Base-by-base conservation (phyloP, 2,888 invertebrate species). In the Hypselothyrea guttata region DNA sequence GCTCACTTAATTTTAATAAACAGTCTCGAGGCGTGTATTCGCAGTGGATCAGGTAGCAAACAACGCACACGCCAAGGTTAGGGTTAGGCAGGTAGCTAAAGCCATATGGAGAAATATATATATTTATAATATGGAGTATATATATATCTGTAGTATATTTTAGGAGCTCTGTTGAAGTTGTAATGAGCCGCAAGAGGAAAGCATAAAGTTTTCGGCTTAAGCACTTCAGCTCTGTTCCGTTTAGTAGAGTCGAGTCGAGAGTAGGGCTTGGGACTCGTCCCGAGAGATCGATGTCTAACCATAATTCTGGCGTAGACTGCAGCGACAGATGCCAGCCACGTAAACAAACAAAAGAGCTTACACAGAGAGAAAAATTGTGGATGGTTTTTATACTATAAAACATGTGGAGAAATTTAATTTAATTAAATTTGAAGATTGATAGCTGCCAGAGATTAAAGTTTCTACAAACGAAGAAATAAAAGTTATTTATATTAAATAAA, bases 141-240 rank as follows among this genome's bases (percentile, higher is more conserved):
- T 8, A 15, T 1, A 1, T 35, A 15, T 15, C 16, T 37, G 16
- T n/a, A 56, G 58, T 60, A 53, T 55, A 52, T 55, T 47, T 69
- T 77, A 63, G 63, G 67, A 40, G 68, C 67, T 63, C 65, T 45
- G 64, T 40, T 74, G 63, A 61, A 73, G 84, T 82, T 78, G 78
- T 78, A 84, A 78, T 84, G 78, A 78, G 83, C 68, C 83, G 78
- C 78, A 68, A 65, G 78, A 82, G 78, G 84, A 77, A 78, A 84
- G 83, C 77, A 71, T 68, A 84, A 78, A 78, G 64, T 78, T 77
- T 81, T 62, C 27, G 18, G 70, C 67, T 66, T 70, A 71, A 74
- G 65, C 62, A 74, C 70, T 57, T 63, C 51, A 22, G 22, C 5
- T 22, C 5, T 4, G 22, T 22, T 22, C 5, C 3, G n/a, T n/a